Conservation (phyloP, 2,888 invertebrate genomes). For the Melangyna quadrimaculata region DNA sequence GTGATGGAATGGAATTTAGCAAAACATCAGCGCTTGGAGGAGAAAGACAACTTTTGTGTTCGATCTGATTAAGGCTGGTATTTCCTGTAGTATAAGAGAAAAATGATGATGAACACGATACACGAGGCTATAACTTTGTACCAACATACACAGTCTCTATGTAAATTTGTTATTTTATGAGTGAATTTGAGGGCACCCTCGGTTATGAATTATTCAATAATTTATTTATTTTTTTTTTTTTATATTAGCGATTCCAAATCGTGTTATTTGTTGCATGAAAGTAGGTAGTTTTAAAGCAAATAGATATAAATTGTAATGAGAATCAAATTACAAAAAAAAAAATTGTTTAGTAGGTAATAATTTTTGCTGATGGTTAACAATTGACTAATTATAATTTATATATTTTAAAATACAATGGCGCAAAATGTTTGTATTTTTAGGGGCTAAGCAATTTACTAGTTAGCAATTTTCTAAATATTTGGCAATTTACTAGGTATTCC, state of each 20-base stretch:
- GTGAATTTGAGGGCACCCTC: slow-evolving; percentile 55
- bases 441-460: no score
- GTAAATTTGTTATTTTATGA: slow-evolving; percentile 52
- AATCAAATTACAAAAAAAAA: background rate
- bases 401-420: background rate
- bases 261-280: slow-evolving; percentile 28
- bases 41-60: slow-evolving; percentile 32
- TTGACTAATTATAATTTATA: background rate
- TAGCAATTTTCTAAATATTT: no score
- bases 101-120: slow-evolving; percentile 43
- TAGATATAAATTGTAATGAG: slow-evolving; percentile 11
- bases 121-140: background rate
- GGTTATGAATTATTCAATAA: slow-evolving; percentile 65
- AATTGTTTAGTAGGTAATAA: background rate
- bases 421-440: no score
- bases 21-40: slow-evolving; percentile 15
- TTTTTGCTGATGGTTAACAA: background rate
- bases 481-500: no score
- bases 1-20: slow-evolving; percentile 56
- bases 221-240: no score
- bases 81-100: slow-evolving; percentile 51
- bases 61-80: slow-evolving; percentile 68
- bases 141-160: background rate
- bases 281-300: background rate
- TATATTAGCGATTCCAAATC: slow-evolving; percentile 48